A percentile compares a stretch with the other conserved stretches of the same genome.
phyloP scores from a whole-genome alignment of 2,888 invertebrate species.

The Cheilosia grossa region DNA sequence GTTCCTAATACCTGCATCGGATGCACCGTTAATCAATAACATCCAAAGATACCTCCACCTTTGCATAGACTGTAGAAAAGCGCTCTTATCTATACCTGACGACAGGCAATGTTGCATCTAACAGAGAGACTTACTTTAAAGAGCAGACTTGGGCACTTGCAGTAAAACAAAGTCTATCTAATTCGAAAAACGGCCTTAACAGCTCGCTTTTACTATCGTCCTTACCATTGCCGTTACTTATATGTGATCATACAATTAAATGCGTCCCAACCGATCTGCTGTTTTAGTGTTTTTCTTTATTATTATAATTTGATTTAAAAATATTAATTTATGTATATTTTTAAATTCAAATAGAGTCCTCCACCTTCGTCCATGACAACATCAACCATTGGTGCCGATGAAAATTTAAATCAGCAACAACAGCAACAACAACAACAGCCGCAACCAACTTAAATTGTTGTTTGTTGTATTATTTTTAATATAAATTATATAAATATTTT shows the following conservation, averaged over 20 bases:
- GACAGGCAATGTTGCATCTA: too few species aligned
- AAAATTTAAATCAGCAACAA: constrained; percentile 88
- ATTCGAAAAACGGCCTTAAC: background rate
- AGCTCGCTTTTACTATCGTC: constrained; percentile 71
- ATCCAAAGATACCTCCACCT: too few species aligned
- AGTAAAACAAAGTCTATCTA: too few species aligned
- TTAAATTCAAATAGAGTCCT: constrained; percentile 86
- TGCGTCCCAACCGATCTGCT: constrained; percentile 39
- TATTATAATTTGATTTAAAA: constrained; percentile 58
- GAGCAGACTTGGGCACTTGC: background rate
- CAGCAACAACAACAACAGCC: constrained; percentile 66
- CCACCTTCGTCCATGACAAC: constrained; percentile 85
- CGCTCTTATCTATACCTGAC: too few species aligned
- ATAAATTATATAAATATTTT: constrained; percentile 17
- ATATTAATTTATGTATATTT: constrained; percentile 58
- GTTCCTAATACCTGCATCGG: too few species aligned
- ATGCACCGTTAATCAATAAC: too few species aligned
- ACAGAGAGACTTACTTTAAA: background rate
- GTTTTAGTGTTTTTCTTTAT: constrained; percentile 75
- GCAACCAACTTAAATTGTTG: constrained; percentile 61
- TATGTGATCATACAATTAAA: background rate
- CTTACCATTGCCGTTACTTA: constrained; percentile 50
- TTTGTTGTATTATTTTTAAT: constrained; percentile 13
- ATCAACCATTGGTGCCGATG: constrained; percentile 87
- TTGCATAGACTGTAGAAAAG: too few species aligned